Base-by-base conservation (phyloP, 1,140 invertebrate species). In the Solenopsis invicta region DNA sequence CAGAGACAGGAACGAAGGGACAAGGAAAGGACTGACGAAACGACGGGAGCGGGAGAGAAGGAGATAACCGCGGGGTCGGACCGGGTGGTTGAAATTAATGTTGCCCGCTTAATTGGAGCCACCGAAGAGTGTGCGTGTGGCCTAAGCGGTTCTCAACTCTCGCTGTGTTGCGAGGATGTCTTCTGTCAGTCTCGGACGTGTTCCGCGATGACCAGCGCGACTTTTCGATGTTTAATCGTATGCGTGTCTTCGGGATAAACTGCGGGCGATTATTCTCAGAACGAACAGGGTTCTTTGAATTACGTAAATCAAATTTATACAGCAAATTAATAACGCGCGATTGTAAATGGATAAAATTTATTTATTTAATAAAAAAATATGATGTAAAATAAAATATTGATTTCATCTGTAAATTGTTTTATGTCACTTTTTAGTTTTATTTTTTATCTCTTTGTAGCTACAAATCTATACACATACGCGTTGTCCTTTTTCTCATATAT, bases 1-100 rank as follows among this genome's bases (percentile, higher is more conserved):
- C 21, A 86, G 87, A 69, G 80, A 91, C 85, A 87, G 67, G 84
- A 89, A 88, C 69, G 88, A 86, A 87, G 78, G 88, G 81, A 74
- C 56, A 88, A 82, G 71, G 81, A 80, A 64, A 84, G 86, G 90
- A 69, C 34, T 77, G 88, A 77, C 78, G 88, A 81, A 88, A 90
- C 67, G 64, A 87, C 87, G 88, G 92, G 86, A 88, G 89, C 86
- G 89, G 87, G 85, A 90, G 87, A 87, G 91, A 92, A 92, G 86
- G 91, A 92, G 92, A 94, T 93, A 94, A 94, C 93, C 92, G 92
- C 93, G 91, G 91, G 92, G 92, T 94, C 92, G 92, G 88, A 85
- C 88, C 91, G 94, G 93, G 94, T 95, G 94, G 94, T 94, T 94
- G 93, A 95, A 95, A 95, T 95, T 95, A 95, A 95, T 95, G 94